Conservation (phyloP, 2,797 vertebrate genomes). For the Sylvilagus floridanus region DNA sequence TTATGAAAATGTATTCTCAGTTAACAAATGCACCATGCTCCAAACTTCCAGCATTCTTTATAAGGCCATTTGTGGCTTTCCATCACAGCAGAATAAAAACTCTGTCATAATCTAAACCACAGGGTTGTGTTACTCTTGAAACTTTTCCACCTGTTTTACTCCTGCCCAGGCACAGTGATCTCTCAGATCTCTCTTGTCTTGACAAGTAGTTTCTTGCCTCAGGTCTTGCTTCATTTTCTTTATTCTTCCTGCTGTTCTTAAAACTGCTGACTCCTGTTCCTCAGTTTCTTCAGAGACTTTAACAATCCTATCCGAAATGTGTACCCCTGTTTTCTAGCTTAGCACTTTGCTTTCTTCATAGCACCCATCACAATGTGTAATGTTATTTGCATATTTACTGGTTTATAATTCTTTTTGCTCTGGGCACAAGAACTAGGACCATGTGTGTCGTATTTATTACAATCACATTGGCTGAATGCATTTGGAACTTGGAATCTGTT, state of each 20-base stretch:
- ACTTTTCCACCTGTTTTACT: not conserved
- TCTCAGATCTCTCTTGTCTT: not conserved
- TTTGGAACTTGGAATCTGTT: conserved; percentile 37
- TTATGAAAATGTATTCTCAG: conserved; percentile 41
- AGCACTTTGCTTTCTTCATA: conserved; percentile 29
- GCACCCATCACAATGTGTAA: not conserved
- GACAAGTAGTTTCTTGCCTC: not conserved
- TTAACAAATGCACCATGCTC: not conserved
- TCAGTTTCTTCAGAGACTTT: conserved; percentile 19
- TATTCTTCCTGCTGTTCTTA: conserved; percentile 36
- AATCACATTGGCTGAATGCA: not conserved
- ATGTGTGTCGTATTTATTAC: not conserved
- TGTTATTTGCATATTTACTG: conserved; percentile 30
- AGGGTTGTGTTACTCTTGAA: conserved; percentile 7
- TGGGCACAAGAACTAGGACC: not conserved
- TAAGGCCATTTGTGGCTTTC: conserved; percentile 27
- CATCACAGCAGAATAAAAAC: not conserved
- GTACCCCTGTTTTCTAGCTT: not conserved
- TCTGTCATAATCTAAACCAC: not conserved
- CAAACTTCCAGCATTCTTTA: conserved; percentile 42
- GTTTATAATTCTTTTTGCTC: not conserved
- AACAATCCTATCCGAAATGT: not conserved
- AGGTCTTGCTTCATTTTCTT: not conserved
- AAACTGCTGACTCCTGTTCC: not conserved
- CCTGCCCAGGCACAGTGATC: not conserved